These are phyloP conservation scores for Mormyrus iriodes DNA, from an alignment of 2,113 vertebrate species.

Conservation along the genomic window DNA sequence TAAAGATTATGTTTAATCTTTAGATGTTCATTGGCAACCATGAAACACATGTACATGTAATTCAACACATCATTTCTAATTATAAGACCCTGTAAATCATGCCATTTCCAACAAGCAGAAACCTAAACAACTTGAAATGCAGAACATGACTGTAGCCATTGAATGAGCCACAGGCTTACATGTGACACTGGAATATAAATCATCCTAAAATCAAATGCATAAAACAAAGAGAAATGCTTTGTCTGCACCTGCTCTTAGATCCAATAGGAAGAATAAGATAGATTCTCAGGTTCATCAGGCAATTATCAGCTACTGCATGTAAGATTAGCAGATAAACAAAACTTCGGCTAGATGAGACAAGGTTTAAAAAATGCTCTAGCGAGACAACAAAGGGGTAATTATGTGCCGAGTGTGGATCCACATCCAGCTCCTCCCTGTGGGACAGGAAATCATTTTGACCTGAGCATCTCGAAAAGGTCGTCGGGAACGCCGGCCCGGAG, in stretches of 20 bases:
- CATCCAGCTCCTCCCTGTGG: background rate
- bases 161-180: background rate
- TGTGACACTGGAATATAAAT: background rate
- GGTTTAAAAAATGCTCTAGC: background rate
- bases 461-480: constrained; percentile 8
- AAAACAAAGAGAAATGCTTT: background rate
- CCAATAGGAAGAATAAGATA: background rate
- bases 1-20: background rate
- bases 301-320: background rate
- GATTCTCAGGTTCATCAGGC: background rate
- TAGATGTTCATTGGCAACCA: background rate
- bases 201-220: background rate
- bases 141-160: too few relatives aligned
- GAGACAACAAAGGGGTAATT: background rate
- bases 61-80: background rate
- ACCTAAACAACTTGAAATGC: background rate
- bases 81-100: background rate
- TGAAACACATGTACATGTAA: background rate
- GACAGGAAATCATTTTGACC: constrained; percentile 26
- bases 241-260: background rate
- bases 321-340: background rate
- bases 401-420: background rate
- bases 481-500: background rate
- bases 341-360: background rate
- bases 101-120: background rate